These are phyloP conservation scores for Geotrypetes seraphini DNA, from an alignment of 2,797 vertebrate genomes.

Conservation along the genomic window DNA sequence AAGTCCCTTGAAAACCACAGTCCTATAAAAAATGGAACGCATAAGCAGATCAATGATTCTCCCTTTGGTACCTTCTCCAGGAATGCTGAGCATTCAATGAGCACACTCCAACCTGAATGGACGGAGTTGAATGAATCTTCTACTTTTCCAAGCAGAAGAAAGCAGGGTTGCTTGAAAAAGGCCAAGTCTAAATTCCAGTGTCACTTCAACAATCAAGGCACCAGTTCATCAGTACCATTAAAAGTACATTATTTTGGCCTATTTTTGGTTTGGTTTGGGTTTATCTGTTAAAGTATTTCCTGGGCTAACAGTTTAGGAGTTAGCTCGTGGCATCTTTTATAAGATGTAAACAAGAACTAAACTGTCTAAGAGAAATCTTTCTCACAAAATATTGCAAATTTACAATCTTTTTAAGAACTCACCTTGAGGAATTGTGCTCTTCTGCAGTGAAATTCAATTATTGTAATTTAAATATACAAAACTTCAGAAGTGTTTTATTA, in stretches of 20 bases:
- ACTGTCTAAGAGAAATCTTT: too few species aligned
- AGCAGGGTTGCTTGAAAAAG: slow-evolving; percentile 90
- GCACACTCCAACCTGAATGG: slow-evolving; percentile 74
- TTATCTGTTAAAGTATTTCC: too few species aligned
- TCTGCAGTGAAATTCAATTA: too few species aligned
- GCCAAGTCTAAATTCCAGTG: slow-evolving; percentile 88
- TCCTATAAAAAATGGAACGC: slow-evolving; percentile 76
- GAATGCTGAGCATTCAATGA: slow-evolving; percentile 74
- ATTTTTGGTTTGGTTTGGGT: slow-evolving; percentile 72
- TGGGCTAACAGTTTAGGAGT: too few species aligned
- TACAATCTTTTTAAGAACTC: too few species aligned
- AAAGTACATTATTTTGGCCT: slow-evolving; percentile 59
- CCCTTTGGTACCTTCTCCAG: slow-evolving; percentile 86
- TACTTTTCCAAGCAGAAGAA: slow-evolving; percentile 82
- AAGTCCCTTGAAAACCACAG: slow-evolving; percentile 64
- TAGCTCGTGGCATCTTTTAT: too few species aligned
- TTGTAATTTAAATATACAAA: too few species aligned
- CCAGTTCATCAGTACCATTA: slow-evolving; percentile 43
- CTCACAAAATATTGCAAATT: too few species aligned
- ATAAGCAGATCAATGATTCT: slow-evolving; percentile 84
- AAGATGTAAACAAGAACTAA: too few species aligned
- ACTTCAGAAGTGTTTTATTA: too few species aligned
- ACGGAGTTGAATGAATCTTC: slow-evolving; percentile 76
- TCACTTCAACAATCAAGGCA: slow-evolving; percentile 68
- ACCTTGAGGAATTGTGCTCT: too few species aligned